phyloP scores from a whole-genome alignment of 2,797 vertebrate species.

The Pangasius krempfi region DNA sequence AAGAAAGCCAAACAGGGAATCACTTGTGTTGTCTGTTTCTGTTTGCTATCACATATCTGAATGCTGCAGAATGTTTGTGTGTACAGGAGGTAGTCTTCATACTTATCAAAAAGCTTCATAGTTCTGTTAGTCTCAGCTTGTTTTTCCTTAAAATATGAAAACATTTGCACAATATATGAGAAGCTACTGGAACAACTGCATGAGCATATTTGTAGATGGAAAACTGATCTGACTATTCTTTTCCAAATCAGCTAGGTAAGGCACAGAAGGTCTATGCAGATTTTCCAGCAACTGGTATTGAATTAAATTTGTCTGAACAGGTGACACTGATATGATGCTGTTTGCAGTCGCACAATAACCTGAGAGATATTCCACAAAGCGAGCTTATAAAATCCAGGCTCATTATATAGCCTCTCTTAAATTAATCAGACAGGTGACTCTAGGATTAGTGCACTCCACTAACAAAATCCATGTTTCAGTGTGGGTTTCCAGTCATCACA shows the following conservation, averaged over 20 bases:
- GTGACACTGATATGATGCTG: background rate
- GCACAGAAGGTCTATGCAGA: background rate
- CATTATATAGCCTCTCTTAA: background rate
- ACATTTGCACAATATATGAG: background rate
- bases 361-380: background rate
- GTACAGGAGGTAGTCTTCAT: conserved; percentile 4
- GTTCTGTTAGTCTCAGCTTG: conserved; percentile 11
- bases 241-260: background rate
- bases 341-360: background rate
- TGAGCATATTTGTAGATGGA: background rate
- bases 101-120: background rate
- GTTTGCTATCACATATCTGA: conserved; percentile 24
- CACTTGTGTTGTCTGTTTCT: background rate
- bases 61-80: background rate
- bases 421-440: background rate
- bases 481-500: background rate
- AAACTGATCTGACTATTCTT: background rate
- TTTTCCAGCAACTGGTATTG: background rate
- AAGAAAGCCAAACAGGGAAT: conserved; percentile 26
- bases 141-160: conserved; percentile 3
- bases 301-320: background rate
- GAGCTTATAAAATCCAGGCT: background rate
- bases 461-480: background rate
- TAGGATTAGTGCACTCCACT: background rate
- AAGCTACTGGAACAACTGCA: background rate